These are phyloP conservation scores for Varecia variegata DNA, from an alignment of 2,797 vertebrate genomes.

Conservation along the genomic window DNA sequence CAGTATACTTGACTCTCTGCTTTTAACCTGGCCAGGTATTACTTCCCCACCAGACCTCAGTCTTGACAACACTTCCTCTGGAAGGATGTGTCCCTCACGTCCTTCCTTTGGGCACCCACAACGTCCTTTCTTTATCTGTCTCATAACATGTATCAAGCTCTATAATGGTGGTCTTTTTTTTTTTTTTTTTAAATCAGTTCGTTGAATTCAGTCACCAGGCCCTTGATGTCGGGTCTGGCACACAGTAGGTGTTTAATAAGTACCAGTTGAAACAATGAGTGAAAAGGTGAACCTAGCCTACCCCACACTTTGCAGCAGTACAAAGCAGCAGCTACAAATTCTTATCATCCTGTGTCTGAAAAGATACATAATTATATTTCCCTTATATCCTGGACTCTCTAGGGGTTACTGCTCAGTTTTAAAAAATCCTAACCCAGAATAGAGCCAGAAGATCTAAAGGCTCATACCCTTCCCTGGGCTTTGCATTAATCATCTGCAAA, in stretches of 20 bases:
- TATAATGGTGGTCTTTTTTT: neutral
- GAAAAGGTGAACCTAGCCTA: neutral
- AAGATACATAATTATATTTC: neutral
- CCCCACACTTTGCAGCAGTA: neutral
- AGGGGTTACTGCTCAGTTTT: neutral
- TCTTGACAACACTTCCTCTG: neutral
- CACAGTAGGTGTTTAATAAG: neutral
- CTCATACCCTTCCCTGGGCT: neutral
- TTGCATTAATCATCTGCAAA: neutral
- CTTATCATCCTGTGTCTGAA: neutral
- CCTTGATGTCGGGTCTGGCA: neutral
- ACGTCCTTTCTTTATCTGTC: neutral
- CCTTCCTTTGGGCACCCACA: neutral
- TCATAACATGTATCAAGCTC: neutral
- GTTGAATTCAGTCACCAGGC: neutral
- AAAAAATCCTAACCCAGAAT: neutral
- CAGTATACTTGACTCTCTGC: neutral
- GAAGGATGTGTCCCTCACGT: neutral
- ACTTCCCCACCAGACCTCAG: fast-evolving
- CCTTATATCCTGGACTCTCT: neutral
- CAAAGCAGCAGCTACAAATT: neutral
- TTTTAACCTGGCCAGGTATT: neutral
- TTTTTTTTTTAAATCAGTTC: neutral
- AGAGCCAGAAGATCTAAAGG: neutral
- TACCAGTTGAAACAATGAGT: neutral